Conservation (phyloP, 92 coral and sea anemone species). For the Meandrina meandrites region DNA sequence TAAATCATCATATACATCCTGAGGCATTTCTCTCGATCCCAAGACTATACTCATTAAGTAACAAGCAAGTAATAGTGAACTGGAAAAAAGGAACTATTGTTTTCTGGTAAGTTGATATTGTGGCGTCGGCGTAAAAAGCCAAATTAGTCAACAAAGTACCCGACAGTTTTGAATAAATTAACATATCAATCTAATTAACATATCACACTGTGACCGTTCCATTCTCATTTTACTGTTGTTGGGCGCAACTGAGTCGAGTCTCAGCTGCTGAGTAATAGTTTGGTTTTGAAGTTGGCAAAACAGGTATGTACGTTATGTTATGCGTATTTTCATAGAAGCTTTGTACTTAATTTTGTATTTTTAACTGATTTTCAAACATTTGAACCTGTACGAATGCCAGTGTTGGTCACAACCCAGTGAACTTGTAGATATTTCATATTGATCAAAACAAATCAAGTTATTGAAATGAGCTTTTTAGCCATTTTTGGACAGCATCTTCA, state of each 20-base stretch:
- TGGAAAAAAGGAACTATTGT: neutral
- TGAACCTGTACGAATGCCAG: neutral
- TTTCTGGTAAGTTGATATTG: neutral
- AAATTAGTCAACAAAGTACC: neutral
- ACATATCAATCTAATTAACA: constrained; percentile 8
- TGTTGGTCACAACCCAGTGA: neutral
- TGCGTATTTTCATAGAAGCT: neutral
- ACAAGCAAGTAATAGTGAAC: neutral
- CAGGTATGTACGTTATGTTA: neutral
- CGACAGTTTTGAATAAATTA: constrained; percentile 19
- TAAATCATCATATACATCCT: neutral
- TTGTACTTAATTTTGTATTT: neutral
- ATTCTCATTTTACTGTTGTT: neutral
- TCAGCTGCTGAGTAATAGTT: neutral
- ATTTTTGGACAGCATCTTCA: neutral
- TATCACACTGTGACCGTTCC: neutral
- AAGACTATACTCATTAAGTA: too few relatives aligned
- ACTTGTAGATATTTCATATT: neutral
- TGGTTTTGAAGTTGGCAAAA: neutral
- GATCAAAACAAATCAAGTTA: neutral
- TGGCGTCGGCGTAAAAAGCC: neutral
- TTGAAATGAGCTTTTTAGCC: neutral
- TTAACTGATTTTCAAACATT: neutral
- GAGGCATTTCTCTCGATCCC: too few relatives aligned
- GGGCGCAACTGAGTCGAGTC: neutral